phyloP scores from a whole-genome alignment of 2,113 vertebrate genomes.

The Prinia subflava region DNA sequence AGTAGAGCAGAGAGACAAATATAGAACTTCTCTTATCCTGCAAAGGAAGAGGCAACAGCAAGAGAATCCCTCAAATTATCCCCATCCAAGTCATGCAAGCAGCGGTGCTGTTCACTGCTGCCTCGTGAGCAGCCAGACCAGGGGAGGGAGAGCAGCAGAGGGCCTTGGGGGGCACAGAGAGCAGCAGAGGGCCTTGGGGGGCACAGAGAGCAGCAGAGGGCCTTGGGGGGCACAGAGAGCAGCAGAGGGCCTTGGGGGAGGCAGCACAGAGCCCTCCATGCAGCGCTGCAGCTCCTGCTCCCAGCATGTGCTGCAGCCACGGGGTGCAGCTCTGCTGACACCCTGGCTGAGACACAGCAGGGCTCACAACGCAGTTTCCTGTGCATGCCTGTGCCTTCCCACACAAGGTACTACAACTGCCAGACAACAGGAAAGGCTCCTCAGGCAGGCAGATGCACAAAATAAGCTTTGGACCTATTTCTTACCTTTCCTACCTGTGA shows the following conservation, averaged over 20 bases:
- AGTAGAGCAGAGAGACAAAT: not conserved
- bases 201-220: not conserved
- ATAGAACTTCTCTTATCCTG: not conserved
- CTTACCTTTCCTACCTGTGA: not conserved
- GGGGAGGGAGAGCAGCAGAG: not conserved
- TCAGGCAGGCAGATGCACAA: not conserved
- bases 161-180: not conserved
- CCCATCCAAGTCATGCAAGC: not conserved
- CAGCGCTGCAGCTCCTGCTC: not conserved
- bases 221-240: no score
- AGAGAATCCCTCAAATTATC: not conserved
- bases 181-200: not conserved
- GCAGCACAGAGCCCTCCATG: not conserved
- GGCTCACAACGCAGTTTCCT: fast-evolving
- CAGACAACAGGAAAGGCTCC: not conserved
- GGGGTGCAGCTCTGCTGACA: not conserved
- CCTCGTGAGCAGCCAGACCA: not conserved
- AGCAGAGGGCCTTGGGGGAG: not conserved
- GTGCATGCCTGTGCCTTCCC: not conserved
- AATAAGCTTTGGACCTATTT: not conserved
- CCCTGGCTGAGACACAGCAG: not conserved
- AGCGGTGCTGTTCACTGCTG: not conserved
- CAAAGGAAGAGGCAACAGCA: not conserved
- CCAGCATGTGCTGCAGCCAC: fast-evolving
- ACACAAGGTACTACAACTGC: fast-evolving